Base-by-base conservation (phyloP, 2,888 invertebrate species). In the Magallana nippona region DNA sequence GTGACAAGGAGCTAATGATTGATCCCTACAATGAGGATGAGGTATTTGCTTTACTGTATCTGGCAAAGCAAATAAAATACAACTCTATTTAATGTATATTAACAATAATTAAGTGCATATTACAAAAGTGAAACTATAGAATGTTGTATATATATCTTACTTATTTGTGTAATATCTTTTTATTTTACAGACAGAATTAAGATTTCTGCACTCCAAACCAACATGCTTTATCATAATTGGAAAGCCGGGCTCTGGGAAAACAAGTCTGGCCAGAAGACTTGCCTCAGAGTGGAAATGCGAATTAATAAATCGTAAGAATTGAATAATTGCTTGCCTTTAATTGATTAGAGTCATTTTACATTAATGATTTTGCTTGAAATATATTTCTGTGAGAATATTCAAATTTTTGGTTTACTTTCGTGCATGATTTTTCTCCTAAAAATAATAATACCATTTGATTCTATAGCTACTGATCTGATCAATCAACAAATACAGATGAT, bases 181-280 rank as follows among this genome's bases (percentile, higher is more conserved):
- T 81, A 13, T n/a, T n/a, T 89, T 89, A 55, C 88, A 94, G 94
- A 91, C 93, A 83, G 94, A 94, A 84, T 86, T 93, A n/a, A 87
- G 92, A 27, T 93, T 93, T 85, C 88, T 94, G 10, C 91, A 91
- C 78, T 93, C 93, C 3, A 94, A 94, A 87, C 94, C 94, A 79
- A 92, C 93, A 82, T 94, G 94, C 86, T 94, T 94, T 86, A 87
- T 94, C 55, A 86, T 94, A 13, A 87, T 94, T 79, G 94, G 94
- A 22, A 94, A 94, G 89, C 94, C 94, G 78, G 94, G 94, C 5
- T 89, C 91, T 81, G 94, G 94, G 11, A 94, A 93, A 84, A 93
- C 94, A 80, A 89, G 91, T 13, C 87, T 94, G 55, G 94, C 93
- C 13, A 90, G 91, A 84, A 89, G 91, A 87, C 88, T 94, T 60